A percentile compares a stretch with the other conserved stretches of the same genome.
Conservation (phyloP, 1,140 invertebrate genomes). For the Monochamus saltuarius region DNA sequence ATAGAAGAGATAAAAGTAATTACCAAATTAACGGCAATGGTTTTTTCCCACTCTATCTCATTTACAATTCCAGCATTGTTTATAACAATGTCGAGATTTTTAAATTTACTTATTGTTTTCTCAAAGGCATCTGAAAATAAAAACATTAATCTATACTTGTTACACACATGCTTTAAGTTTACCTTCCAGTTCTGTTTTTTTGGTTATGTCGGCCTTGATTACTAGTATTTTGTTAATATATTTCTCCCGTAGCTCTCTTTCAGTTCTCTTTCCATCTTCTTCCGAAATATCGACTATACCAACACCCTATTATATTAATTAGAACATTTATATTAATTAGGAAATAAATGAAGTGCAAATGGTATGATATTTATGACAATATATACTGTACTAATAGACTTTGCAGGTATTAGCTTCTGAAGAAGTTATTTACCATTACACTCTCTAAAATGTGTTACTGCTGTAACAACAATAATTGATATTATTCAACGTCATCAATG, state of each 20-base stretch:
- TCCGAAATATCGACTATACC: conserved; percentile 39
- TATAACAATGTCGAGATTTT: conserved; percentile 54
- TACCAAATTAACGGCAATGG: conserved; percentile 57
- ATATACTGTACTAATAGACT: too few relatives aligned
- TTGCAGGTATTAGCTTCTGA: too few relatives aligned
- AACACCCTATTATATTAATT: conserved; percentile 30
- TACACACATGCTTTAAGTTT: conserved; percentile 1
- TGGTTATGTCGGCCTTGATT: conserved; percentile 35
- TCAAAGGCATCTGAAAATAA: conserved; percentile 35
- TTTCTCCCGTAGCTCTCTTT: conserved; percentile 21
- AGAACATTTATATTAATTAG: too few relatives aligned
- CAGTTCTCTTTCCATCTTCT: conserved; percentile 25
- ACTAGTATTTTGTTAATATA: conserved; percentile 35
- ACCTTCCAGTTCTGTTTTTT: conserved; percentile 36
- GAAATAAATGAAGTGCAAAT: too few relatives aligned
- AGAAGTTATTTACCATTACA: too few relatives aligned
- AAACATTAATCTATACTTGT: neutral
- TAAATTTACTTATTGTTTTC: conserved; percentile 35
- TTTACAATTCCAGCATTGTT: conserved; percentile 57
- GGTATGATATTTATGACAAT: too few relatives aligned
- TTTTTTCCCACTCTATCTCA: conserved; percentile 53
- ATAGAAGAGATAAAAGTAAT: conserved; percentile 23
- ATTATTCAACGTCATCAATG: too few relatives aligned
- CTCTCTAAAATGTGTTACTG: too few relatives aligned
- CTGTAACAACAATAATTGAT: too few relatives aligned